Evolutionary conservation across 1,140 invertebrate species (phyloP).

Genomic region (Penaeus indicus): DNA sequence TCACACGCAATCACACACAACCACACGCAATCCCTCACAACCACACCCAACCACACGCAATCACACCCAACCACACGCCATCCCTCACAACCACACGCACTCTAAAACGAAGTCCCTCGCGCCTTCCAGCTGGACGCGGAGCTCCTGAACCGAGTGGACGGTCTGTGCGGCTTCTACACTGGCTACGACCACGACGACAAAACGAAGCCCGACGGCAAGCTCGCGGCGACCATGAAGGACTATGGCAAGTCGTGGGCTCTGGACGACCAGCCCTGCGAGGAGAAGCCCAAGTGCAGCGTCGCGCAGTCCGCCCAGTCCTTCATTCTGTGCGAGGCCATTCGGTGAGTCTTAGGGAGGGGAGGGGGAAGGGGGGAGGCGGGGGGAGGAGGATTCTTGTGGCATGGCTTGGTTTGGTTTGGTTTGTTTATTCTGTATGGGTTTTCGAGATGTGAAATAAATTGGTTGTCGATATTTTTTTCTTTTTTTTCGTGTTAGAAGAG

Average conservation of each 20-base stretch:
- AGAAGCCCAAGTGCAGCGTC: constrained; percentile 73
- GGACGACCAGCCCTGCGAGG: constrained; percentile 74
- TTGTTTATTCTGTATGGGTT: not conserved
- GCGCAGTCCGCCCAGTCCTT: constrained; percentile 76
- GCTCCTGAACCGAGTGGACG: constrained; percentile 77
- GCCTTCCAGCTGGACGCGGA: constrained; percentile 71
- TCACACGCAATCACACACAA: too few species aligned
- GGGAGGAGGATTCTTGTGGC: not conserved
- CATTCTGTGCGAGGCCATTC: constrained; percentile 74
- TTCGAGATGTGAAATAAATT: too few species aligned
- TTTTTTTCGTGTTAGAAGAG: too few species aligned
- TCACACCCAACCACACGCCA: too few species aligned
- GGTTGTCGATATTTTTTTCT: too few species aligned
- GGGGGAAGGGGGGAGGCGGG: not conserved
- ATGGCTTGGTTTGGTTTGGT: not conserved
- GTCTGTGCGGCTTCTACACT: constrained; percentile 84
- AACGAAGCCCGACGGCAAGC: constrained; percentile 77
- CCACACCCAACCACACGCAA: too few species aligned
- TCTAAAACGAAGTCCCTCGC: not conserved
- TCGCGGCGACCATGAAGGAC: constrained; percentile 76
- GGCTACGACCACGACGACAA: constrained; percentile 78
- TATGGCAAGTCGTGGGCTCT: constrained; percentile 83
- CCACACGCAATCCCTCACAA: too few species aligned
- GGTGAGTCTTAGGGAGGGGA: constrained; percentile 63
- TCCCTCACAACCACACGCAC: not conserved